Base-by-base conservation (phyloP, 2,113 vertebrate species). In the Petrocephalus zakoni region DNA sequence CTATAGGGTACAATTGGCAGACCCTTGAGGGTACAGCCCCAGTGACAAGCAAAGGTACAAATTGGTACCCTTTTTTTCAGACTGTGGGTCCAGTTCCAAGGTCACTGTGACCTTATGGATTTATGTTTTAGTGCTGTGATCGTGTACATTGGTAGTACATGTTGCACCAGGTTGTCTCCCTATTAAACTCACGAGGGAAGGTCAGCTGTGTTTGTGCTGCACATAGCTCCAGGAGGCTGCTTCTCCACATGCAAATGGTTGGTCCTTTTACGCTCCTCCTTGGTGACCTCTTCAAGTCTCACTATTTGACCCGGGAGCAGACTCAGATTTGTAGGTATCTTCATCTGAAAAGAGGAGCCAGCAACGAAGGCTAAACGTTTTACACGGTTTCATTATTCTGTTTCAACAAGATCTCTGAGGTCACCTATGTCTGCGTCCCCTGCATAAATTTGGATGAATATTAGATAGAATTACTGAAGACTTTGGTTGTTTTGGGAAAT, bases 271-370 rank as follows among this genome's bases (percentile, higher is more conserved):
- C 75, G 95, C 92, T 97, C 96, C 90, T 90, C 91, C 55, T 89
- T 78, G 87, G 96, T 92, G 47, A 94, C 92, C 46, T 97, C 94
- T 5, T 94, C 58, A 88, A 97, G 92, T 90, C 90, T 93, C 85
- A 92, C 86, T 19, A 95, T 86, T 92, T 97, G 96, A 6, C 94
- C 96, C 29, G 96, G 96, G 85, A 95, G 92, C 87, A 97, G 93
- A 4, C 94, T 93, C 49, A 96, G 84, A 0, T 93, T 91, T 17
- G 25, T 89, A 51, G 97, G 97, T 88, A 97, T 91, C 55, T 95
- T 91, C 78, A 95, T 92, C 97, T 97, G 64, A 81, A 89, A 51
- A 51, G 34, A 83, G 78, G 42, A 83, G 19, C 7, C 0, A 1
- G 21, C 21, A 83, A 4, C 11, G 6, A 47, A 82, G 42, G 21